Evolutionary conservation across 2,888 invertebrate species (phyloP), one percentile per base, ranked within the genome.

Genomic region (Oligia strigilis): DNA sequence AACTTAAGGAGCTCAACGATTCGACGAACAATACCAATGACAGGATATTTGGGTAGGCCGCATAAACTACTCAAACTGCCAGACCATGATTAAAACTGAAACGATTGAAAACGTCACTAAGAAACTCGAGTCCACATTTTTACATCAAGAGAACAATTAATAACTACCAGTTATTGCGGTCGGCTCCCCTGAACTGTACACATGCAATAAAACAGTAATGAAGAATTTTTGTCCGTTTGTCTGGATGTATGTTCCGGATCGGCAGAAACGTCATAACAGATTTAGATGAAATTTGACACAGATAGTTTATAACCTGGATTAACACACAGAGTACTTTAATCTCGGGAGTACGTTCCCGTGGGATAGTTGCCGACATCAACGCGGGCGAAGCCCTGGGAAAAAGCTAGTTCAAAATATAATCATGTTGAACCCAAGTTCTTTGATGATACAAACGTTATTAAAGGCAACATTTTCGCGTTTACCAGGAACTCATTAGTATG

Each of bases 391-490:
- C 58, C 9, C 11, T 11, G 1, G 58, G 23, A 4, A n/a, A n/a
- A 4, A 60, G 1, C 4, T 4, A n/a, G 11, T 67, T 52, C 67
- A 23, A 71, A 78, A 52, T 11, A 78, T 49, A 49, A 49, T 58
- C 11, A 29, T 52, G 11, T 55, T 46, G 0, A 49, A 69, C 8
- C 71, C 4, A 77, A 72, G 36, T 55, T 67, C 62, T 62, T 83
- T 55, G 78, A 78, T 40, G 29, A 69, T 23, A 55, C 62, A 52
- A 55, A 62, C 13, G n/a, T n/a, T 49, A 73, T 40, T 80, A 64
- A 71, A 72, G 17, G 6, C n/a, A 66, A 83, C 52, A 71, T 62
- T 70, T 73, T 29, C 52, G 23, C 65, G 66, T 84, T 73, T 80
- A 8, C 72, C n/a, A 2, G 17, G 64, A 72, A 46, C 23, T 23